phyloP scores from a whole-genome alignment of 2,797 vertebrate genomes.

The Pseudochirops corinnae region DNA sequence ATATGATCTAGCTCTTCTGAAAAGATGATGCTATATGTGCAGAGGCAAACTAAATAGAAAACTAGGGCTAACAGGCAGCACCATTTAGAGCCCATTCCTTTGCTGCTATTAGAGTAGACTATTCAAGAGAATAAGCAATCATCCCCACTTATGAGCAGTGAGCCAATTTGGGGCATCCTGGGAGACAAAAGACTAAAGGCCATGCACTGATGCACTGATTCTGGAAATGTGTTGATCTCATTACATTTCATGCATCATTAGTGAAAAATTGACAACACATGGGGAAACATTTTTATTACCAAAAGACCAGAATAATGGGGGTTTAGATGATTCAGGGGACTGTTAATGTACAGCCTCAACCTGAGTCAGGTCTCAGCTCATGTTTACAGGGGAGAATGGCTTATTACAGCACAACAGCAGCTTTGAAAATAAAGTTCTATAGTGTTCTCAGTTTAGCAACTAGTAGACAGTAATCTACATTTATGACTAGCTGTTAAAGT shows the following conservation, averaged over 20 bases:
- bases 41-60: slow-evolving; percentile 4
- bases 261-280: slow-evolving; percentile 57
- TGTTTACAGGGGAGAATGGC: slow-evolving; percentile 45
- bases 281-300: slow-evolving; percentile 45
- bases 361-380: slow-evolving; percentile 45
- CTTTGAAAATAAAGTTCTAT: slow-evolving; percentile 41
- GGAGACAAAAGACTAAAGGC: slow-evolving; percentile 52
- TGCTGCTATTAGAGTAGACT: background rate
- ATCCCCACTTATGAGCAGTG: slow-evolving; percentile 46
- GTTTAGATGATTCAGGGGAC: slow-evolving; percentile 50
- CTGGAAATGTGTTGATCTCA: slow-evolving; percentile 36
- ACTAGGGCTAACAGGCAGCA: background rate
- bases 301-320: slow-evolving; percentile 52
- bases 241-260: slow-evolving; percentile 57
- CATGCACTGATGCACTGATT: slow-evolving; percentile 37
- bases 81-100: slow-evolving; percentile 7
- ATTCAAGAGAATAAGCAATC: slow-evolving; percentile 21
- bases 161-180: slow-evolving; percentile 31
- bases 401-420: slow-evolving; percentile 21
- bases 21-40: background rate
- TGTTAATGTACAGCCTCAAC: slow-evolving; percentile 47
- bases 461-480: slow-evolving; percentile 39
- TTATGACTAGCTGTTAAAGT: slow-evolving; percentile 36
- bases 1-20: background rate
- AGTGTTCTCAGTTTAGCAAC: slow-evolving; percentile 24